A percentile compares a stretch with the other conserved stretches of the same genome.
These are phyloP conservation scores for Leptopilina myrica DNA, from an alignment of 2,888 invertebrate genomes.

Conservation along the genomic window DNA sequence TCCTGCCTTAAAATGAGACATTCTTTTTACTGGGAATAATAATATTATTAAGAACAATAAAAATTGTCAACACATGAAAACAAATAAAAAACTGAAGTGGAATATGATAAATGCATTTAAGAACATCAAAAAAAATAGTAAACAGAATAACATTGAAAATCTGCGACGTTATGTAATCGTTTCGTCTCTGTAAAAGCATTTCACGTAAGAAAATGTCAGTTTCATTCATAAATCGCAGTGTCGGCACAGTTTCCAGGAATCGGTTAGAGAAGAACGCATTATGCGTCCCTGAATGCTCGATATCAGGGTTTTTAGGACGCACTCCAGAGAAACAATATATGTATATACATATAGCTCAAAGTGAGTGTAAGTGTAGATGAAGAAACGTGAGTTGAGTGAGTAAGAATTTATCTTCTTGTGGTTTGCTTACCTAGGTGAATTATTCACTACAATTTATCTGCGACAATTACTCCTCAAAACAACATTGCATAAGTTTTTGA, in stretches of 20 bases:
- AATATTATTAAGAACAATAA: too few species aligned
- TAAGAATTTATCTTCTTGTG: conserved; percentile 45
- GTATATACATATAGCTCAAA: background rate
- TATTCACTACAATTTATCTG: conserved; percentile 49
- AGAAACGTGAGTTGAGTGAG: conserved; percentile 21
- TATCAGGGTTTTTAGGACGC: conserved; percentile 18
- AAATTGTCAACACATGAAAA: too few species aligned
- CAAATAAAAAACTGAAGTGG: too few species aligned
- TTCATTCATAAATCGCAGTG: background rate
- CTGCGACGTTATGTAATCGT: background rate
- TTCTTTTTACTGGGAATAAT: too few species aligned
- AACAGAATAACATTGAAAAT: too few species aligned
- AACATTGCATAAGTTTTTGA: conserved; percentile 38
- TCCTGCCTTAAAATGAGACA: too few species aligned
- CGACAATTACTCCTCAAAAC: conserved; percentile 56
- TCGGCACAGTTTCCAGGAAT: background rate
- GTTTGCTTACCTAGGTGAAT: conserved; percentile 54
- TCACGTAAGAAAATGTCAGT: background rate
- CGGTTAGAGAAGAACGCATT: background rate
- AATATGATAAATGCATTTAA: too few species aligned
- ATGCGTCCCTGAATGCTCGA: background rate
- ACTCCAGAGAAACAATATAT: background rate
- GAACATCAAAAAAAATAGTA: too few species aligned
- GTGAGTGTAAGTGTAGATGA: conserved; percentile 2
- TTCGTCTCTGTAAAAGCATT: background rate